Conservation (phyloP, 92 coral and sea anemone species). For the Meandrina meandrites region DNA sequence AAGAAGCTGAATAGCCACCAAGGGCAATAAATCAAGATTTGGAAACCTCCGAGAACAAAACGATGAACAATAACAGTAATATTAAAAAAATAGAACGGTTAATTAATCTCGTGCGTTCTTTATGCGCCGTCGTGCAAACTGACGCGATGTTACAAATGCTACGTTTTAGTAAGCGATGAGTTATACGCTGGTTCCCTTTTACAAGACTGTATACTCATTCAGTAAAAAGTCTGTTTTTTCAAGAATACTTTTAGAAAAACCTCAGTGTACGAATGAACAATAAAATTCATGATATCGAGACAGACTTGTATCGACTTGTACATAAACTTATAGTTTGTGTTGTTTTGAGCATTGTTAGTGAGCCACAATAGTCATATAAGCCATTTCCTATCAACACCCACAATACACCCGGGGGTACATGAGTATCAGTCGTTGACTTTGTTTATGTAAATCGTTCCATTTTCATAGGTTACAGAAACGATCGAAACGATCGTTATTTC, state of each 20-base stretch:
- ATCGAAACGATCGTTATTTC: too few species aligned
- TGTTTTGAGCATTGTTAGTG: too few species aligned
- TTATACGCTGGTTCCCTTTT: background rate
- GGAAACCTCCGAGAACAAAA: background rate
- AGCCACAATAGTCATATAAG: too few species aligned
- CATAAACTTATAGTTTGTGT: too few species aligned
- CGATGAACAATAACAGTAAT: background rate
- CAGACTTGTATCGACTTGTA: too few species aligned
- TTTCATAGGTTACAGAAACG: too few species aligned
- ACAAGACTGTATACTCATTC: background rate
- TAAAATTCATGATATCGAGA: background rate
- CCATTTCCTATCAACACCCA: too few species aligned
- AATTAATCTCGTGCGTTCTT: background rate
- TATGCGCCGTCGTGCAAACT: background rate
- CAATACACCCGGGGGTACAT: too few species aligned
- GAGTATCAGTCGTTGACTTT: too few species aligned
- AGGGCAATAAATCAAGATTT: background rate
- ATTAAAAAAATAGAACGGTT: background rate
- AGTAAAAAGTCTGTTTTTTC: background rate
- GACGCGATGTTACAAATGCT: background rate
- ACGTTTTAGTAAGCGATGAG: slow-evolving; percentile 1
- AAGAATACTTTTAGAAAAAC: background rate
- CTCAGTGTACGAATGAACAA: background rate
- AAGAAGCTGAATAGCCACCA: background rate
- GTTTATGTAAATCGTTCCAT: too few species aligned